A percentile compares a stretch with the other conserved stretches of the same genome.
Conservation (phyloP, 2,888 invertebrate genomes). For the Orthonevra nobilis region DNA sequence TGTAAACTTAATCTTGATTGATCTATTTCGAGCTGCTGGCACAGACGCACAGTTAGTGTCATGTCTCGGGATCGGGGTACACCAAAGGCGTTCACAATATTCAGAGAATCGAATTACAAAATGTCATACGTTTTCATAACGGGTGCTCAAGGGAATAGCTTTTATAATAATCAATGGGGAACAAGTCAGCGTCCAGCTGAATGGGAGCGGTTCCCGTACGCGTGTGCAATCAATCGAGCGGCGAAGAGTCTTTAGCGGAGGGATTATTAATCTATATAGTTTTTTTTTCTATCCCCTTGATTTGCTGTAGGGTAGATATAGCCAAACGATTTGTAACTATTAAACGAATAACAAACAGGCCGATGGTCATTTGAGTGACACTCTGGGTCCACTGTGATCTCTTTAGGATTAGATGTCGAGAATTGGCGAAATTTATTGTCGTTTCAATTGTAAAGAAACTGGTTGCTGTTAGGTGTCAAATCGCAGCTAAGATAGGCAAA, state of each 20-base stretch:
- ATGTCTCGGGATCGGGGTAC: no score
- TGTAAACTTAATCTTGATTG: constrained; percentile 57
- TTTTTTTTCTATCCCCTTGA: constrained; percentile 13
- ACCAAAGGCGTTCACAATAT: constrained; percentile 31
- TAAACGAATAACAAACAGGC: constrained; percentile 48
- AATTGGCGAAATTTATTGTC: constrained; percentile 31
- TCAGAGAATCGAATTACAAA: constrained; percentile 54
- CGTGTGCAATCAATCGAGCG: no score
- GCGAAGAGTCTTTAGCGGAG: no score
- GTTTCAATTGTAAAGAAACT: constrained; percentile 1
- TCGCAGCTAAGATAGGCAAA: no score
- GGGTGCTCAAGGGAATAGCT: constrained; percentile 54
- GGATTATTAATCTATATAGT: constrained; percentile 24
- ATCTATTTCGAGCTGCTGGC: constrained; percentile 63
- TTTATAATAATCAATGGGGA: constrained; percentile 8
- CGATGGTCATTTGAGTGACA: constrained; percentile 55
- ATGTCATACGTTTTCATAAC: constrained; percentile 51
- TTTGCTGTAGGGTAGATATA: constrained; percentile 57
- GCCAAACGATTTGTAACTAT: constrained; percentile 60
- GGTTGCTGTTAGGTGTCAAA: no score
- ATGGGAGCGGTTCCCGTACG: constrained; percentile 49
- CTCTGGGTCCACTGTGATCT: constrained; percentile 14
- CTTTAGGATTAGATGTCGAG: neutral
- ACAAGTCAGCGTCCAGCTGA: no score
- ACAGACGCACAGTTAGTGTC: no score